Evolutionary conservation across 2,797 vertebrate genomes (phyloP).

Genomic region (Takifugu ocellatus): DNA sequence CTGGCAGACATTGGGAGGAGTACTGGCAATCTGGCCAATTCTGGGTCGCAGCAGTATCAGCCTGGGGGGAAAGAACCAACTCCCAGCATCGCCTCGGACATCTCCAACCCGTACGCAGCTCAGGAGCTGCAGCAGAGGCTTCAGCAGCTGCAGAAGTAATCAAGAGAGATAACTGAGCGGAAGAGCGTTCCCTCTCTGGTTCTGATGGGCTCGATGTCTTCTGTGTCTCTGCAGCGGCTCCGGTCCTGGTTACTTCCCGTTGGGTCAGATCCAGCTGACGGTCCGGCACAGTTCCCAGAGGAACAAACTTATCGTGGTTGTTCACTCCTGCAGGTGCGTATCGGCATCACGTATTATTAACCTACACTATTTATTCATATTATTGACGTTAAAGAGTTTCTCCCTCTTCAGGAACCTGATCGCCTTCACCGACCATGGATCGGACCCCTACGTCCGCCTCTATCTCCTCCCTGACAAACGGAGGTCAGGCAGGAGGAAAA

Average conservation of each 20-base stretch:
- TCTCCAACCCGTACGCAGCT: constrained; percentile 87
- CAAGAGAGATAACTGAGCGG: background rate
- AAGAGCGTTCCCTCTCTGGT: background rate
- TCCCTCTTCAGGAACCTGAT: constrained; percentile 85
- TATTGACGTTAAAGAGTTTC: background rate
- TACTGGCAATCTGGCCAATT: constrained; percentile 80
- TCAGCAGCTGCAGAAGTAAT: constrained; percentile 78
- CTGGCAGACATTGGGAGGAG: constrained; percentile 75
- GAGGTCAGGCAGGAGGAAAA: constrained; percentile 93
- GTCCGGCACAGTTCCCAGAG: constrained; percentile 90
- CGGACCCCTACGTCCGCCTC: constrained; percentile 91
- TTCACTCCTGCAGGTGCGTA: constrained; percentile 87
- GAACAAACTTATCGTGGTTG: constrained; percentile 92
- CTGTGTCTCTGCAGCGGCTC: constrained; percentile 76
- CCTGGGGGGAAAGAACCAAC: constrained; percentile 85
- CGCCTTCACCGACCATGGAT: constrained; percentile 88
- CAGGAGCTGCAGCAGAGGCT: constrained; percentile 90
- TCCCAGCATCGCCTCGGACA: constrained; percentile 95
- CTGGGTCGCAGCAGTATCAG: constrained; percentile 81
- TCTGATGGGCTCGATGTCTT: background rate
- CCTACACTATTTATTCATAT: too few species aligned
- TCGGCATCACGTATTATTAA: background rate
- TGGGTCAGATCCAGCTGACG: constrained; percentile 93
- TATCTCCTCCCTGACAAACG: constrained; percentile 96
- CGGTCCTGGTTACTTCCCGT: constrained; percentile 78